Base-by-base conservation (phyloP, 2,113 vertebrate species). In the Mus spicilegus region DNA sequence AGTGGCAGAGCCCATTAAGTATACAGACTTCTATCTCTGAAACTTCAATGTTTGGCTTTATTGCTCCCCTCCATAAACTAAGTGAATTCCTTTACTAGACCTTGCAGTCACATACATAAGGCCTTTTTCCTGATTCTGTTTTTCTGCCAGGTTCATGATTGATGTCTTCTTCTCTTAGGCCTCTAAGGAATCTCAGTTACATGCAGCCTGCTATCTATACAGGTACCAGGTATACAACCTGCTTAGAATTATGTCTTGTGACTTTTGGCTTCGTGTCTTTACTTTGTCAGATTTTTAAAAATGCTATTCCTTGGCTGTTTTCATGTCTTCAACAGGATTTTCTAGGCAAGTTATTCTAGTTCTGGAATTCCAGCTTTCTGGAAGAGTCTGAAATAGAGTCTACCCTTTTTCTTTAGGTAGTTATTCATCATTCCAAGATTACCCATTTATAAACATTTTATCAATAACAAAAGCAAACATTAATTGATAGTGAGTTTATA, bases 401-500 rank as follows among this genome's bases (percentile, higher is more conserved):
- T 84, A 77, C 33, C 24, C 19, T 28, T 46, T 54, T 82, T 42
- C 7, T 82, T 76, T n/a, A 81, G 75, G 22, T 16, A 54, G 22
- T 89, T 63, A 56, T 96, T 22, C 5, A 0, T 85, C 72, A 97
- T 94, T 78, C 7, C 58, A 56, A 88, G 78, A 69, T 56, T 91
- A n/a, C 36, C 1, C 11, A 9, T 78, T 94, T 88, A 30, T 65
- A 92, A 95, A 80, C 58, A 80, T 80, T 56, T 84, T 80, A 76
- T 76, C 93, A 87, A 33, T 89, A 46, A 42, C 67, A 86, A 96
- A 89, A 81, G n/a, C 14, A 51, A 85, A n/a, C 70, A 87, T 87
- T 82, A 81, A 67, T 77, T n/a, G 14, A 67, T 86, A 69, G 30
- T 49, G 51, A 81, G 65, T 92, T 69, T 46, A 14, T 67, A 30